Evolutionary conservation across 2,797 vertebrate genomes (phyloP), one percentile per base, ranked within the genome.

Genomic region (Acridotheres tristis): DNA sequence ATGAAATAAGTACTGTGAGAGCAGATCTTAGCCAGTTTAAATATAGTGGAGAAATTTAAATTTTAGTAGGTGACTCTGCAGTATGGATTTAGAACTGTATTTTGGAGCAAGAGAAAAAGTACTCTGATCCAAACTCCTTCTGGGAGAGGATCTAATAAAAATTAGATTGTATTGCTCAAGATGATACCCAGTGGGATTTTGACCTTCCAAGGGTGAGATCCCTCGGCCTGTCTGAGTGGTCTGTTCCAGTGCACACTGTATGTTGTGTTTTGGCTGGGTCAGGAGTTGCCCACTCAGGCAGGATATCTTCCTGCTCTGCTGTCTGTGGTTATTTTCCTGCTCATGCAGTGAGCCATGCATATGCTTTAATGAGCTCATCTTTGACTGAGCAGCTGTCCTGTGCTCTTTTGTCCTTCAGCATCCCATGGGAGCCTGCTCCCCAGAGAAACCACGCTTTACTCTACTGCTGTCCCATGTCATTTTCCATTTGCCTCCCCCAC

Each of bases 181-280:
- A 11, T 47, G 6, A 29, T 72, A 26, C 78, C 43, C 63, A 21
- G 25, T 58, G 48, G 16, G 14, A 40, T 55, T 93, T 42, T 76
- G 54, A 30, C 42, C 16, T 85, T 67, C 30, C 27, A n/a, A 11
- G 23, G 12, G 2, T 30, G 61, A 13, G 22, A 57, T 34, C 17
- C 13, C 57, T 83, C 38, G 54, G 73, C 54, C 45, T 80, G 13
- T 57, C 0, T 0, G 16, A 22, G 17, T 21, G 9, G 1, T 34
- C 9, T 72, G 8, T 68, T 87, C 14, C 43, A 19, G 20, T 32
- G 26, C n/a, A 12, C 40, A 2, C 30, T 65, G 20, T 21, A 2
- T 38, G 51, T 55, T 73, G 18, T 40, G 16, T 38, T 75, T 74
- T 53, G 51, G 23, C 36, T 71, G 55, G 42, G 9, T 43, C 21